Evolutionary conservation across 2,888 invertebrate genomes (phyloP), one percentile per base, ranked within the genome.

Genomic region (Polymixis flavicincta): DNA sequence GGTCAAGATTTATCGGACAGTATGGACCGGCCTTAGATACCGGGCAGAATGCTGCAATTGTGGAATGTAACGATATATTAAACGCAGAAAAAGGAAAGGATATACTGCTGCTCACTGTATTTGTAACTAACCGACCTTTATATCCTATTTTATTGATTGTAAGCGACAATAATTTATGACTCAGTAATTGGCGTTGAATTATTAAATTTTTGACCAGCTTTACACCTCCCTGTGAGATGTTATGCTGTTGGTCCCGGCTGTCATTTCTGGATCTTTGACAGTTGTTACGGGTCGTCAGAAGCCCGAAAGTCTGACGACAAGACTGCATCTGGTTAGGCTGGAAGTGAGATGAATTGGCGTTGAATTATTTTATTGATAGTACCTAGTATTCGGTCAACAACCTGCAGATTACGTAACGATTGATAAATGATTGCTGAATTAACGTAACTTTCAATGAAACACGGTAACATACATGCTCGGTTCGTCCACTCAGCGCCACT

Each of bases 1-100:
- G 91, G 90, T 92, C 92, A 93, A 94, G 94, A 94, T 95, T 94
- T 94, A 95, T 94, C 87, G 90, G 83, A 87, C 87, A 86, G 85
- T 88, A 89, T 86, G 89, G 88, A 71, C 84, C 88, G 90, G 90
- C 91, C 92, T 93, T 93, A 94, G 93, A 93, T 91, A 90, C 89
- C 87, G 82, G 82, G 67, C 88, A 89, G 89, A 90, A 90, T 81
- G 85, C 83, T 78, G 84, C 89, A 88, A 89, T 88, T 88, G 89
- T 85, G 91, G 93, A 92, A 93, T 92, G 91, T 87, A 85, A 90
- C 87, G 86, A 92, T 93, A 90, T 90, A 92, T 91, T 88, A 90
- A 88, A 78, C 76, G 81, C 88, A 88, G 90, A 90, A 90, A 91
- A 90, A 91, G 89, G 87, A 87, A 91, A 89, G 84, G 82, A 85